A percentile compares a stretch with the other conserved stretches of the same genome.
Conservation (phyloP, 2,797 vertebrate species). For the Rhabdophis nuchalis region DNA sequence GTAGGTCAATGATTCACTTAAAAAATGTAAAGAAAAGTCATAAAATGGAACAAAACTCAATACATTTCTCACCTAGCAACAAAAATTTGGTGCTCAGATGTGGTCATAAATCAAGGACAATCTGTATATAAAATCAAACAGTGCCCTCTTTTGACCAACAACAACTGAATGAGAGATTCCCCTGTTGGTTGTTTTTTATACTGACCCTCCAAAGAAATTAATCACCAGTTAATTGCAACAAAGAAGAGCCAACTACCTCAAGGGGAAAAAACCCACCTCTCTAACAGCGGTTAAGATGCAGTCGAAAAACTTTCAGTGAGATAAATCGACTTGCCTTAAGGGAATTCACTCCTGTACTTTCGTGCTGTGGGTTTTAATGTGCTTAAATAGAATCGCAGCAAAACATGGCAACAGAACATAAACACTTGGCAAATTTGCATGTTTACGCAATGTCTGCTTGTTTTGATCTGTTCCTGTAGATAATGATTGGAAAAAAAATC, state of each 20-base stretch:
- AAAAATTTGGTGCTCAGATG: not conserved
- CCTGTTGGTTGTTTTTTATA: not conserved
- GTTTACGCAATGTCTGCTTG: slow-evolving; percentile 1
- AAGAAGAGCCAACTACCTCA: not conserved
- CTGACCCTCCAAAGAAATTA: too few species aligned
- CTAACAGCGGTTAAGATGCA: not conserved
- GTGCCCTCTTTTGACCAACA: not conserved
- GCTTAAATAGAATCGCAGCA: slow-evolving; percentile 13
- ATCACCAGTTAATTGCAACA: not conserved
- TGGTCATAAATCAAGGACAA: not conserved
- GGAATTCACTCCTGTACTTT: slow-evolving; percentile 12
- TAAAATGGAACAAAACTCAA: too few species aligned
- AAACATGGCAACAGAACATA: not conserved
- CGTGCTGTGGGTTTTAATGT: slow-evolving; percentile 13
- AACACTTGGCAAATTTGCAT: slow-evolving; percentile 26
- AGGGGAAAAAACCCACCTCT: not conserved
- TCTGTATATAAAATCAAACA: not conserved
- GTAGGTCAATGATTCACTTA: too few species aligned
- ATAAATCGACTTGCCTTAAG: not conserved
- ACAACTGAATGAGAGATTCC: not conserved
- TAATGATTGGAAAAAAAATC: not conserved
- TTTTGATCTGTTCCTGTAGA: not conserved
- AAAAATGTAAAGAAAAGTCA: too few species aligned
- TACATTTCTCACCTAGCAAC: not conserved
- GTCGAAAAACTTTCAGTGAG: slow-evolving; percentile 1